Conservation (phyloP, 2,888 invertebrate genomes). For the Ochropleura plecta region DNA sequence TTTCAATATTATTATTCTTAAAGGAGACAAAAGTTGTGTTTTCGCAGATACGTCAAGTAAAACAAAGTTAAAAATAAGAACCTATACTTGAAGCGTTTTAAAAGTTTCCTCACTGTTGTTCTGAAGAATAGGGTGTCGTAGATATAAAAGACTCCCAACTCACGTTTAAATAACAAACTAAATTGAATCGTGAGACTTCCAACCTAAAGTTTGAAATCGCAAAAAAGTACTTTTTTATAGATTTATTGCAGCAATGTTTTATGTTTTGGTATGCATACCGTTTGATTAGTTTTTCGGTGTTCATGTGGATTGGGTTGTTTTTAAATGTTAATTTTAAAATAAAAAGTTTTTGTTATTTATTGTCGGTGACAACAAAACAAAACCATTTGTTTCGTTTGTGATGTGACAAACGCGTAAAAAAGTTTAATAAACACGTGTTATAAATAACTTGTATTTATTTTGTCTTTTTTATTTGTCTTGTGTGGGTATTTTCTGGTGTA, state of each 20-base stretch:
- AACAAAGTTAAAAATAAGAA: slow-evolving; percentile 55
- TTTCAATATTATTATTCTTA: slow-evolving; percentile 33
- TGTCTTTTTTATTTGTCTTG: too few species aligned
- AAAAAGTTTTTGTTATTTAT: background rate
- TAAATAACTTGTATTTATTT: background rate
- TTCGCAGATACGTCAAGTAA: slow-evolving; percentile 43
- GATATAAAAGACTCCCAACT: slow-evolving; percentile 47
- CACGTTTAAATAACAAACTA: slow-evolving; percentile 33
- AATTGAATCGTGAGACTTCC: slow-evolving; percentile 38
- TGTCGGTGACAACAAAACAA: too few species aligned
- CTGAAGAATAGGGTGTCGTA: slow-evolving; percentile 46
- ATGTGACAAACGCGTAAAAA: background rate
- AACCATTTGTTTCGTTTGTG: background rate
- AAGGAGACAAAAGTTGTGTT: slow-evolving; percentile 38
- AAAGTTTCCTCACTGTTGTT: slow-evolving; percentile 57
- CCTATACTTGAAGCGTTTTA: slow-evolving; percentile 49
- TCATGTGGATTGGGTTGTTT: background rate
- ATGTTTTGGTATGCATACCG: slow-evolving; percentile 48
- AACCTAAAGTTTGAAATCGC: slow-evolving; percentile 35
- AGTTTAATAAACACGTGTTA: background rate
- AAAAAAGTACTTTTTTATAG: slow-evolving; percentile 5
- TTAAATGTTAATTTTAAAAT: background rate
- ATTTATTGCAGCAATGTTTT: slow-evolving; percentile 46
- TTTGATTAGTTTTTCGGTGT: slow-evolving; percentile 44
- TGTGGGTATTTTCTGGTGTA: slow-evolving; percentile 31